A percentile compares a stretch with the other conserved stretches of the same genome.
These are phyloP conservation scores for Hirtodrosophila alboralis DNA, from an alignment of 2,888 invertebrate species.

Conservation along the genomic window DNA sequence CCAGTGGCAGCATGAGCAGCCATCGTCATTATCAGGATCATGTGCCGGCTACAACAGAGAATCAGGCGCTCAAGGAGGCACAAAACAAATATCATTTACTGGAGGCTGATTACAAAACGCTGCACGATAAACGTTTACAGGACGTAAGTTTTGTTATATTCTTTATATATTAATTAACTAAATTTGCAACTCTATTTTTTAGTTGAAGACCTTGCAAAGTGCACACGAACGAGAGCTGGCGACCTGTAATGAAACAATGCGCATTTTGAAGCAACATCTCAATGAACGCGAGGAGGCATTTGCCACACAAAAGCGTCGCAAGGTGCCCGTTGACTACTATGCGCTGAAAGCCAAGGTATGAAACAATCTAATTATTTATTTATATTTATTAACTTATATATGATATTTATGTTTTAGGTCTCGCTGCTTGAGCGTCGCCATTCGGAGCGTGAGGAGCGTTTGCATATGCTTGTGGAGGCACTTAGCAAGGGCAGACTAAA, in stretches of 20 bases:
- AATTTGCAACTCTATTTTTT: slow-evolving; percentile 50
- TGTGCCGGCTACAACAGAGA: slow-evolving; percentile 82
- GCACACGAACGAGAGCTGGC: slow-evolving; percentile 89
- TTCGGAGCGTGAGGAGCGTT: slow-evolving; percentile 84
- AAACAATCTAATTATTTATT: not conserved
- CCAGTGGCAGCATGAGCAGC: slow-evolving; percentile 40
- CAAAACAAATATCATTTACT: slow-evolving; percentile 89
- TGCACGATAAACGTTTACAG: slow-evolving; percentile 91
- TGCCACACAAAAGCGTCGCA: slow-evolving; percentile 83
- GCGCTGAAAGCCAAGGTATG: slow-evolving; percentile 84
- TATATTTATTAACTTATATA: too few relatives aligned
- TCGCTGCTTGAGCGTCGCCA: slow-evolving; percentile 84
- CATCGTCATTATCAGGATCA: slow-evolving; percentile 69
- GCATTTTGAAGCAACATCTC: slow-evolving; percentile 83
- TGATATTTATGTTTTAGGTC: slow-evolving; percentile 68
- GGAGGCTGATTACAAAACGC: slow-evolving; percentile 89
- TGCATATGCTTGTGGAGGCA: slow-evolving; percentile 84
- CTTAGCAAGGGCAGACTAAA: slow-evolving; percentile 84
- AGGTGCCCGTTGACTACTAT: slow-evolving; percentile 84
- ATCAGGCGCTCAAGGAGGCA: slow-evolving; percentile 82
- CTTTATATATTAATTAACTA: too few relatives aligned
- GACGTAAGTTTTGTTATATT: slow-evolving; percentile 86
- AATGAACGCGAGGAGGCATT: slow-evolving; percentile 83
- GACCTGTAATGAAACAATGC: slow-evolving; percentile 83
- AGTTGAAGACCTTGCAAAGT: slow-evolving; percentile 90